Base-by-base conservation (phyloP, 2,888 invertebrate genomes). In the Junonia oenone region DNA sequence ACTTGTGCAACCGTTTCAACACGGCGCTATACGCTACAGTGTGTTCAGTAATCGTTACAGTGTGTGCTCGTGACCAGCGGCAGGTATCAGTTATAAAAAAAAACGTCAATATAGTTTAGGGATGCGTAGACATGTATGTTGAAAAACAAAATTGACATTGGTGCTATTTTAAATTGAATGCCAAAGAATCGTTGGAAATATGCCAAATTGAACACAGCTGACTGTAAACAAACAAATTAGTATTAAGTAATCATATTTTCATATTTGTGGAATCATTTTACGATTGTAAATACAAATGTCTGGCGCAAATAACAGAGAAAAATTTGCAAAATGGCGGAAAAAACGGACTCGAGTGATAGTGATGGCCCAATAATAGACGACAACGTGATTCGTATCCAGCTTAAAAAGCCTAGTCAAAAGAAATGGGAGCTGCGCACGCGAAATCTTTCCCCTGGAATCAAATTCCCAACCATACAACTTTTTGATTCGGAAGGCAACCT, bases 371-470 rank as follows among this genome's bases (percentile, higher is more conserved):
- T 84, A 66, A 84, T 91, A 76, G 83, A 89, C 62, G 85, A 90
- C 65, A 92, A 93, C 66, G 82, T 92, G 64, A 92, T 93, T 68
- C 85, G 91, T 58, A 90, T 93, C 64, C 92, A 93, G 76, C 79
- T 93, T 62, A 87, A 91, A 70, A 93, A 92, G 75, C 92, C 93
- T 46, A 88, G 81, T 69, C 91, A 91, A 64, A 92, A 91, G 81
- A 92, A 92, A 79, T 93, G 93, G 93, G 91, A 93, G 75, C 75
- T 93, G 63, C 89, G 92, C 43, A 93, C 93, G 35, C 91, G 92
- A 64, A 93, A 92, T 77, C 91, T 91, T 55, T 93, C 93, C 54
- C 92, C 92, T 37, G 90, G 91, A 67, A 84, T 92, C 61, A 79
- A 79, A 67, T 87, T 93, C 65, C 93, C 93, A 29, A 91, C 91